Percentiles rank a stretch among this genome's conserved stretches.
Conservation (phyloP, 2,888 invertebrate species). For the Miltochrista miniata region DNA sequence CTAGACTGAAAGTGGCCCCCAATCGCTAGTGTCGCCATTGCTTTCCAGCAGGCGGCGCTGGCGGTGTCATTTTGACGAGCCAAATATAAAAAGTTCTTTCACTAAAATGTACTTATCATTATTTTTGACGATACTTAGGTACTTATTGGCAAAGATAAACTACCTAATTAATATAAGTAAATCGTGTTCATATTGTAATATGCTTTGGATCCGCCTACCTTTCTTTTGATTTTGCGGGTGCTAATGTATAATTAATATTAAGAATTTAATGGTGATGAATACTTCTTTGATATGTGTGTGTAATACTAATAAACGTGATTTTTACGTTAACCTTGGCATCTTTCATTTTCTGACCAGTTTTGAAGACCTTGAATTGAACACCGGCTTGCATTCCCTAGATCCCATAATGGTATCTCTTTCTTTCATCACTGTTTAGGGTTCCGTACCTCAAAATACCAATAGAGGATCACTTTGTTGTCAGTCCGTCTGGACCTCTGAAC, state of each 20-base stretch:
- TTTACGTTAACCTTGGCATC: slow-evolving; percentile 13
- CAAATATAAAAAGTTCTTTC: not conserved
- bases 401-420: no score
- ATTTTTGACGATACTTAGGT: not conserved
- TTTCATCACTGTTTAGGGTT: no score
- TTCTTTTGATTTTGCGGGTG: slow-evolving; percentile 23
- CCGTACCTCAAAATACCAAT: no score
- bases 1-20: no score
- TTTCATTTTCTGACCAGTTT: not conserved
- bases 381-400: no score
- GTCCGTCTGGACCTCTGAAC: no score
- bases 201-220: slow-evolving; percentile 30
- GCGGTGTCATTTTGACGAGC: no score
- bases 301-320: slow-evolving; percentile 24
- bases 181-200: slow-evolving; percentile 8
- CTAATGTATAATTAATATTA: slow-evolving; percentile 22
- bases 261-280: slow-evolving; percentile 4
- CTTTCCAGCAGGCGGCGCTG: no score
- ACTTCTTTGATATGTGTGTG: slow-evolving; percentile 20
- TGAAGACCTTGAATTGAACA: no score
- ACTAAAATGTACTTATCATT: not conserved
- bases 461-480: no score
- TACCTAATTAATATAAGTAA: not conserved
- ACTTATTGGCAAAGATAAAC: no score
- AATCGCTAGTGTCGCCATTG: no score